A percentile compares a stretch with the other conserved stretches of the same genome.
Conservation (phyloP, 2,797 vertebrate species). For the Sparus aurata region DNA sequence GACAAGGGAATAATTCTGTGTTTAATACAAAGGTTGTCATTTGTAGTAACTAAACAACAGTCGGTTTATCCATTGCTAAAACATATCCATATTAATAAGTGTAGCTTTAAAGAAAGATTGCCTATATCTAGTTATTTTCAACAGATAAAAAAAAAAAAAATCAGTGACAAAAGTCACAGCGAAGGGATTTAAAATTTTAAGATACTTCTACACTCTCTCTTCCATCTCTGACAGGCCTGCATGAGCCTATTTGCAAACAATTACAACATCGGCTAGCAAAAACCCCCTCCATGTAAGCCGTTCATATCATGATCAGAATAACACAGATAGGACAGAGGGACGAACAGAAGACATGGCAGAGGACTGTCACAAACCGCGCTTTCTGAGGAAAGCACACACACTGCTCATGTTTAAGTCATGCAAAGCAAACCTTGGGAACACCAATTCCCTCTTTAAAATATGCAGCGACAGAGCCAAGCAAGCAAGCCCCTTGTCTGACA, state of each 20-base stretch:
- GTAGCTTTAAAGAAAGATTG: not conserved
- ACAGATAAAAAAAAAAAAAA: not conserved
- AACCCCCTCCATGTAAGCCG: not conserved
- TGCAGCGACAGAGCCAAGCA: slow-evolving; percentile 47
- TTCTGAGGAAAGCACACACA: not conserved
- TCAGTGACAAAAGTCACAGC: not conserved
- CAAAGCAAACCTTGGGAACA: slow-evolving; percentile 56
- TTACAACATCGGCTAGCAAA: not conserved
- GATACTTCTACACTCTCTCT: not conserved
- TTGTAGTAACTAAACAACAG: not conserved
- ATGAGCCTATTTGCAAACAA: slow-evolving; percentile 8
- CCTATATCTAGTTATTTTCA: not conserved
- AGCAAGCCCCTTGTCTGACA: slow-evolving; percentile 55
- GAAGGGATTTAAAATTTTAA: not conserved
- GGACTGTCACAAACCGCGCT: slow-evolving; percentile 40
- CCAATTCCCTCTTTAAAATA: slow-evolving; percentile 49
- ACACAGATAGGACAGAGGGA: slow-evolving; percentile 12
- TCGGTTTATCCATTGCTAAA: not conserved
- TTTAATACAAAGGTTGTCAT: not conserved
- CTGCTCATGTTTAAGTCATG: slow-evolving; percentile 65
- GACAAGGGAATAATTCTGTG: not conserved
- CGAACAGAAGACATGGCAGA: slow-evolving; percentile 27
- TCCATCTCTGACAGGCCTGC: not conserved
- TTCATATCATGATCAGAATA: slow-evolving; percentile 30
- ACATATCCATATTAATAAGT: not conserved